These are phyloP conservation scores for Poecilia latipinna DNA, from an alignment of 2,113 vertebrate genomes.

Conservation along the genomic window DNA sequence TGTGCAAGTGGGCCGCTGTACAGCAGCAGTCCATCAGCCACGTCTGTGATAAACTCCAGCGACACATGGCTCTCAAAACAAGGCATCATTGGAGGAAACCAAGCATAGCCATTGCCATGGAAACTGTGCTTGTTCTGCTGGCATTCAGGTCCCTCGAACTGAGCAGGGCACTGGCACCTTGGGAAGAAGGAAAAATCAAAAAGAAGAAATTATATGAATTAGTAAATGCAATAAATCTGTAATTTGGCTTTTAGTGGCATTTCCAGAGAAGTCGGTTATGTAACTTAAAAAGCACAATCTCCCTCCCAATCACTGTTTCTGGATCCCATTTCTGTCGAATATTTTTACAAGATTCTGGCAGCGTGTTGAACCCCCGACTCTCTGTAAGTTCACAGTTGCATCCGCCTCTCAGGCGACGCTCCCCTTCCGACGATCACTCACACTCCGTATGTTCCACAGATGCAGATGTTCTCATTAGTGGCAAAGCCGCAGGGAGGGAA, in stretches of 20 bases:
- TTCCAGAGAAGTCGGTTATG: neutral
- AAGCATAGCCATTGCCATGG: constrained; percentile 89
- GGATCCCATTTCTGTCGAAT: constrained; percentile 17
- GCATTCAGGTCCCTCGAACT: constrained; percentile 88
- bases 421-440: constrained; percentile 38
- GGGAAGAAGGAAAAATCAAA: constrained; percentile 49
- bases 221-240: constrained; percentile 16
- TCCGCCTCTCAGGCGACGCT: constrained; percentile 32
- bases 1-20: constrained; percentile 87
- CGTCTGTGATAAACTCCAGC: constrained; percentile 89
- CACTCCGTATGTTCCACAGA: constrained; percentile 51
- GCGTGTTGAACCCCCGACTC: neutral
- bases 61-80: constrained; percentile 88
- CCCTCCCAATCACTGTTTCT: neutral
- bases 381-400: constrained; percentile 25
- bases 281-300: neutral
- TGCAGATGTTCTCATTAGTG: constrained; percentile 74
- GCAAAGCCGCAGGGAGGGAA: constrained; percentile 53
- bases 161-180: constrained; percentile 88
- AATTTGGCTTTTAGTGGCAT: neutral
- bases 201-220: constrained; percentile 38
- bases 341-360: constrained; percentile 25
- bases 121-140: constrained; percentile 92
- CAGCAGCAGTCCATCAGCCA: constrained; percentile 85
- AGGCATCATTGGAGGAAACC: constrained; percentile 88